phyloP scores from a whole-genome alignment of 2,113 vertebrate genomes.

The Siniperca chuatsi region DNA sequence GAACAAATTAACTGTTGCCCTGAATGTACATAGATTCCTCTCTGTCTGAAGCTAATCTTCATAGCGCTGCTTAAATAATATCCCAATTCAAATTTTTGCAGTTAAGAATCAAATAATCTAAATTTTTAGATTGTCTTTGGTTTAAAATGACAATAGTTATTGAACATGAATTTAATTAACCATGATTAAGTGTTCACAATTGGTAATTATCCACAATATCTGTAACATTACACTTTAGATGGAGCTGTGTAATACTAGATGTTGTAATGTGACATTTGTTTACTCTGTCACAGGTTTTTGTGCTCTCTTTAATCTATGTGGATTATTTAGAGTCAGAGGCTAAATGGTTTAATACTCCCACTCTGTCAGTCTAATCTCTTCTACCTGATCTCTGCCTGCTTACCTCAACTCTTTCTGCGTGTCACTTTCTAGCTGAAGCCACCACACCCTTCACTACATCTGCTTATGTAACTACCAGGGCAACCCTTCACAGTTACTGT shows the following conservation, averaged over 20 bases:
- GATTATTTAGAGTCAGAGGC: conserved; percentile 60
- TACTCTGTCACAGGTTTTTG: conserved; percentile 11
- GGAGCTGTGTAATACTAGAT: background rate
- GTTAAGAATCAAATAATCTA: background rate
- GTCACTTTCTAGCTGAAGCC: conserved; percentile 39
- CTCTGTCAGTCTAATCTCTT: conserved; percentile 44
- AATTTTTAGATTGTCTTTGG: background rate
- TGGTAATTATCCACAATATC: background rate
- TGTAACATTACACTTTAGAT: background rate
- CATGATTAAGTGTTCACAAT: background rate
- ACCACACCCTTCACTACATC: conserved; percentile 28
- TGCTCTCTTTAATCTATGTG: conserved; percentile 31
- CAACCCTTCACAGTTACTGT: background rate
- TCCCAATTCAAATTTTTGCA: background rate
- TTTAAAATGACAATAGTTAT: background rate
- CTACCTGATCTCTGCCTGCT: conserved; percentile 54
- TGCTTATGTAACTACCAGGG: conserved; percentile 20
- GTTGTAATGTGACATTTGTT: background rate
- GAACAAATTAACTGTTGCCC: background rate
- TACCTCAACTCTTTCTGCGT: conserved; percentile 22
- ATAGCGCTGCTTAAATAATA: background rate
- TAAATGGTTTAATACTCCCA: conserved; percentile 65
- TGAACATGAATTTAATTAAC: background rate
- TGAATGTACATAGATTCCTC: background rate
- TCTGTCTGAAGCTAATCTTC: background rate